phyloP scores from a whole-genome alignment of 2,797 vertebrate genomes.

The Channallabes apus region DNA sequence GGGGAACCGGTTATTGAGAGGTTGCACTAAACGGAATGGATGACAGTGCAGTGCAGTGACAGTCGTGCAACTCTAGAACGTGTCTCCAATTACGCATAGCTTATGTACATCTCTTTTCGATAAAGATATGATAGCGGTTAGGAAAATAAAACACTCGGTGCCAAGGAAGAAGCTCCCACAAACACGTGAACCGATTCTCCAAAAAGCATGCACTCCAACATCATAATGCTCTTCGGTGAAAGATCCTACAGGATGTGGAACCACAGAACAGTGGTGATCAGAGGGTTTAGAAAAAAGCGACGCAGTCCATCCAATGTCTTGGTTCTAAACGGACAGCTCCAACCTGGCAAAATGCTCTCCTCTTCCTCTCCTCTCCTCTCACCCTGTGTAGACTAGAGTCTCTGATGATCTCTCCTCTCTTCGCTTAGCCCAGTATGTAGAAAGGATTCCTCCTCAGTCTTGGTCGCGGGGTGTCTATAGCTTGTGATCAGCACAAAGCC shows the following conservation, averaged over 20 bases:
- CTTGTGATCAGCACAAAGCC: neutral
- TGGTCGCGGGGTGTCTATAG: neutral
- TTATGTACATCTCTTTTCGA: neutral
- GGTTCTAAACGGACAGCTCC: constrained; percentile 55
- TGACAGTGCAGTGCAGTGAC: too few species aligned
- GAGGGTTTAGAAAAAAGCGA: neutral
- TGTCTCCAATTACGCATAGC: constrained; percentile 12
- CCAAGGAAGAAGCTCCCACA: constrained; percentile 6
- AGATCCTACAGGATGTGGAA: constrained; percentile 4
- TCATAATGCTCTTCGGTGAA: constrained; percentile 10
- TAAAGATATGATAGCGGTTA: neutral
- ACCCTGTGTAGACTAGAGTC: neutral
- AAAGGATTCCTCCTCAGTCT: constrained; percentile 19
- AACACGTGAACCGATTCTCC: constrained; percentile 14
- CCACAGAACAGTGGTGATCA: neutral
- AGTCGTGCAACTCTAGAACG: neutral
- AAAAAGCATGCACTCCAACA: constrained; percentile 7
- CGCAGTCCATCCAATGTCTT: neutral
- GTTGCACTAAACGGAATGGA: neutral
- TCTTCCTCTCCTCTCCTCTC: constrained; percentile 25
- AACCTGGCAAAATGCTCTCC: constrained; percentile 12
- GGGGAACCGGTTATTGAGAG: neutral
- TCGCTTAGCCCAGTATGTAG: constrained; percentile 38
- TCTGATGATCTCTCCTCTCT: constrained; percentile 11
- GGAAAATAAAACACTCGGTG: neutral